phyloP scores from a whole-genome alignment of 1,140 invertebrate genomes.

The Arctopsyche grandis region DNA sequence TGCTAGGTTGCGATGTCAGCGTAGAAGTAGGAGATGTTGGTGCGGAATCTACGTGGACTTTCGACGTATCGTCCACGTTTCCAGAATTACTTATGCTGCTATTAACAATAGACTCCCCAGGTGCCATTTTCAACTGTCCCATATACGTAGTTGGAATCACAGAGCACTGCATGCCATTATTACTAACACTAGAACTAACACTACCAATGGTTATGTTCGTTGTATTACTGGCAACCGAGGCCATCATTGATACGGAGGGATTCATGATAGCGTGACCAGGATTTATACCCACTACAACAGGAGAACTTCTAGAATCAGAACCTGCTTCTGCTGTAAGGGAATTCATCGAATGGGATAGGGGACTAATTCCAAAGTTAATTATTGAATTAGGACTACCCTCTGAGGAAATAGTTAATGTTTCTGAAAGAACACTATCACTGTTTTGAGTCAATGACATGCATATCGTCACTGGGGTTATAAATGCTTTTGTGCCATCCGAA shows the following conservation, averaged over 20 bases:
- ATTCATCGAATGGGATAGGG: conserved; percentile 36
- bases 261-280: conserved; percentile 46
- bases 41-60: neutral
- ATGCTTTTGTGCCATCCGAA: conserved; percentile 45
- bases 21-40: conserved; percentile 26
- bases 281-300: conserved; percentile 50
- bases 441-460: conserved; percentile 40
- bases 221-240: conserved; percentile 36
- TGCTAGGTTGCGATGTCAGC: conserved; percentile 55
- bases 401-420: conserved; percentile 4
- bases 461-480: conserved; percentile 50
- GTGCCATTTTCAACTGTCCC: conserved; percentile 54
- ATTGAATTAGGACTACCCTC: conserved; percentile 36
- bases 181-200: conserved; percentile 37
- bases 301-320: conserved; percentile 49
- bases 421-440: conserved; percentile 22
- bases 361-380: conserved; percentile 42
- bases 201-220: conserved; percentile 36
- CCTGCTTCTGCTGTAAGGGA: conserved; percentile 31
- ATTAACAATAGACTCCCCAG: conserved; percentile 40
- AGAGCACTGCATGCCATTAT: conserved; percentile 36
- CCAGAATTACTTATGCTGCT: neutral
- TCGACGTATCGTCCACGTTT: neutral
- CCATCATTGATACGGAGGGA: conserved; percentile 37
- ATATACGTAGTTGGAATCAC: conserved; percentile 55